A percentile compares a stretch with the other conserved stretches of the same genome.
Evolutionary conservation across 2,113 vertebrate genomes (phyloP).

Genomic region (Aramus guarauna): DNA sequence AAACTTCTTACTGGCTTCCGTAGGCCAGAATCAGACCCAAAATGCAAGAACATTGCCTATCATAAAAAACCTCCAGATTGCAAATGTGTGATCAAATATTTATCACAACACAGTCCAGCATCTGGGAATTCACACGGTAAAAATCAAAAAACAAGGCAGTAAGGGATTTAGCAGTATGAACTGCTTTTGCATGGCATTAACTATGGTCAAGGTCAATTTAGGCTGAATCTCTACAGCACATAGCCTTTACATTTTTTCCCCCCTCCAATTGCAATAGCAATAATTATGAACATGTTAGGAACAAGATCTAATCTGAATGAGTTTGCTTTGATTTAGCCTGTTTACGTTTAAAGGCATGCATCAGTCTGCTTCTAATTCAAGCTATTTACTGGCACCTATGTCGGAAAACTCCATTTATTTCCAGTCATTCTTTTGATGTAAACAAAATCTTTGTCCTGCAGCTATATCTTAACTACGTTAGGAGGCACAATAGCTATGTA

Average conservation of each 20-base stretch:
- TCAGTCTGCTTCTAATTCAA: conserved; percentile 27
- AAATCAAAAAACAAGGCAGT: neutral
- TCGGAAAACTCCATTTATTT: neutral
- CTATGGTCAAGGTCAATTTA: neutral
- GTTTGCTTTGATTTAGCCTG: conserved; percentile 15
- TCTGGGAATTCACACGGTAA: neutral
- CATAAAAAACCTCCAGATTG: neutral
- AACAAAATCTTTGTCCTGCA: neutral
- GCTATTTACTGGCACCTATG: neutral
- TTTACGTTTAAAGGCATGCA: conserved; percentile 11
- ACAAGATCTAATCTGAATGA: neutral
- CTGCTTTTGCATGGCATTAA: conserved; percentile 18
- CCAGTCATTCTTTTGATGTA: conserved; percentile 1
- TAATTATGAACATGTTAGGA: conserved; percentile 38
- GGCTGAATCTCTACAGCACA: neutral
- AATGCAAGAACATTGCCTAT: neutral
- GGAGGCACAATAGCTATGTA: neutral
- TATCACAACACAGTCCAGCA: conserved; percentile 23
- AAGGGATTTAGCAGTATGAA: neutral
- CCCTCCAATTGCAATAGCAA: neutral
- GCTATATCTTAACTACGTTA: neutral
- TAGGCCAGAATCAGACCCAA: neutral
- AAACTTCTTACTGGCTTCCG: neutral
- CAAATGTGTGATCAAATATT: conserved; percentile 22
- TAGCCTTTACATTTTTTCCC: neutral